Conservation (phyloP, 2,888 invertebrate genomes). For the Agrilus mali region DNA sequence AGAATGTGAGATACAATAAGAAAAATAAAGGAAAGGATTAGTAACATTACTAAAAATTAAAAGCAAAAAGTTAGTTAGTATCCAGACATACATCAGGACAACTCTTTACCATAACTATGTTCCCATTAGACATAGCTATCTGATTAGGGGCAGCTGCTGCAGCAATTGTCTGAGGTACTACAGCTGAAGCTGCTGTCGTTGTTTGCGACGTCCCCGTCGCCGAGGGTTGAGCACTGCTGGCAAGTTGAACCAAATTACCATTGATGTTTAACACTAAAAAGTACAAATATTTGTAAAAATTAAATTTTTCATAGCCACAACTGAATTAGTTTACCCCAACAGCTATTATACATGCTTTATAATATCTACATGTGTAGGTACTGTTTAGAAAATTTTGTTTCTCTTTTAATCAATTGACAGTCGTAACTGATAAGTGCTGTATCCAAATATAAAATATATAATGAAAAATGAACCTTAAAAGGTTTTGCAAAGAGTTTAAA, state of each 20-base stretch:
- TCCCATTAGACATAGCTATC: slow-evolving; percentile 52
- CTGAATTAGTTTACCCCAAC: too few species aligned
- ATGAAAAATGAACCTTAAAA: too few species aligned
- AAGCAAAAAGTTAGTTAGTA: slow-evolving; percentile 4
- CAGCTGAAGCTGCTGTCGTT: slow-evolving; percentile 30
- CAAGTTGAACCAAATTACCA: slow-evolving; percentile 62
- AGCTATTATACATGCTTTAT: too few species aligned
- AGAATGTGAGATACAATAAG: slow-evolving; percentile 2
- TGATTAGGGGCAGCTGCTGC: slow-evolving; percentile 38
- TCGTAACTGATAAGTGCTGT: too few species aligned
- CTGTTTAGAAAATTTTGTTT: too few species aligned
- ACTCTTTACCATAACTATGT: slow-evolving; percentile 61
- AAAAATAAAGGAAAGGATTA: slow-evolving; percentile 1
- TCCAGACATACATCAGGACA: slow-evolving; percentile 26
- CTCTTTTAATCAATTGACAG: too few species aligned
- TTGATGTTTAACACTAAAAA: slow-evolving; percentile 62
- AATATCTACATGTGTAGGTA: too few species aligned
- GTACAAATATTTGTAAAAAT: slow-evolving; percentile 7
- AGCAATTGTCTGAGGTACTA: slow-evolving; percentile 28
- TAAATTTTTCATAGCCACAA: background rate
- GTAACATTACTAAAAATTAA: background rate
- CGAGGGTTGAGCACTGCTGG: slow-evolving; percentile 25
- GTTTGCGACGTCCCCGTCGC: slow-evolving; percentile 26
- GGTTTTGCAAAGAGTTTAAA: background rate
- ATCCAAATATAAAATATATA: too few species aligned